phyloP scores from a whole-genome alignment of 2,888 invertebrate species.

The Yponomeuta plumbellus region DNA sequence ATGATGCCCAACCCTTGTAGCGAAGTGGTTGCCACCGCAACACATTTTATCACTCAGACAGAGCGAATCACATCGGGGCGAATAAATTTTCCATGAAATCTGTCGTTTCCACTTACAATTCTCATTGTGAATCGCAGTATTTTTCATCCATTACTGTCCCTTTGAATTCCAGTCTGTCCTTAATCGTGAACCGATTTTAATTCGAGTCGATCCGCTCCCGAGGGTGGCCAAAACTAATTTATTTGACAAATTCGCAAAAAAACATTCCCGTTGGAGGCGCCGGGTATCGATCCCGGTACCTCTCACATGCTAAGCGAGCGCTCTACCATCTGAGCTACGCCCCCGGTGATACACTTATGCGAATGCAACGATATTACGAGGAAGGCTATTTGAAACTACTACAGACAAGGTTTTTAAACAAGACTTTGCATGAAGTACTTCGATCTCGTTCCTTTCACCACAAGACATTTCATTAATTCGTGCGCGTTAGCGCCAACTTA shows the following conservation, averaged over 20 bases:
- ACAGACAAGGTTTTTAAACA: background rate
- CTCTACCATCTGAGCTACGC: conserved; percentile 77
- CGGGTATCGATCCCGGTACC: conserved; percentile 39
- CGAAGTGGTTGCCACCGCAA: background rate
- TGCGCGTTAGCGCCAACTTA: too few relatives aligned
- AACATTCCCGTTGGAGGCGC: conserved; percentile 30
- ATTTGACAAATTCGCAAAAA: conserved; percentile 5
- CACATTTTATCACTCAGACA: background rate
- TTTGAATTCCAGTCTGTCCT: background rate
- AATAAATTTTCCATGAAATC: background rate
- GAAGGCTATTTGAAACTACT: background rate
- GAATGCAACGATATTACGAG: conserved; percentile 10
- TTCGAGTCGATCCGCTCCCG: background rate
- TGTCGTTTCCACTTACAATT: background rate
- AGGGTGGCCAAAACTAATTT: background rate
- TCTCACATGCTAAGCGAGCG: conserved; percentile 65
- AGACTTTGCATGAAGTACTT: background rate
- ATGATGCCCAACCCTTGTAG: background rate
- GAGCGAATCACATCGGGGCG: background rate
- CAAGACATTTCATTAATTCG: background rate
- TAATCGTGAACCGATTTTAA: background rate
- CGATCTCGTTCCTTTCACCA: conserved; percentile 7
- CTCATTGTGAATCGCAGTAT: background rate
- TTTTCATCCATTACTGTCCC: background rate
- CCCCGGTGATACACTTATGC: conserved; percentile 39